phyloP scores from a whole-genome alignment of 1,140 invertebrate species.

The Brachionus calyciflorus region DNA sequence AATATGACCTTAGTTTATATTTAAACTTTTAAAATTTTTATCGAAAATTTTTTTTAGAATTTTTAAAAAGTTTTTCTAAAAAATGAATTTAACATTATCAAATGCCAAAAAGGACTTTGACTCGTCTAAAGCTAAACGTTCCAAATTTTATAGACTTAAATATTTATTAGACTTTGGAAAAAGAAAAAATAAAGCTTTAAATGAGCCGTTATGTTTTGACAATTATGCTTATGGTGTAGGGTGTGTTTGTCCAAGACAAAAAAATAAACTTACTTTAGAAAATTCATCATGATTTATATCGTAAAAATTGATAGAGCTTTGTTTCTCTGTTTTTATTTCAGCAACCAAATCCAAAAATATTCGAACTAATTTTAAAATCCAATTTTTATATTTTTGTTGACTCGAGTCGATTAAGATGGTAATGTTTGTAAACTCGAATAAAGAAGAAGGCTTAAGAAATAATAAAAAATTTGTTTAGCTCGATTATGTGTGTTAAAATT shows the following conservation, averaged over 20 bases:
- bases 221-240: constrained; percentile 1
- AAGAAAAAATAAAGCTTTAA: neutral
- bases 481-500: neutral
- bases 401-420: constrained; percentile 11
- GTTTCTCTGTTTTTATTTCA: neutral
- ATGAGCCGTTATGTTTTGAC: neutral
- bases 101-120: too few relatives aligned
- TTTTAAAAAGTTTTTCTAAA: too few relatives aligned
- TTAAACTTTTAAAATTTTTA: too few relatives aligned
- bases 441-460: neutral
- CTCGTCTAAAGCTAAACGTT: too few relatives aligned
- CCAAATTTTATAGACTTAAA: too few relatives aligned
- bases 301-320: neutral
- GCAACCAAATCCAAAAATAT: neutral
- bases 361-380: constrained; percentile 17
- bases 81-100: too few relatives aligned
- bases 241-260: neutral
- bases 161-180: neutral
- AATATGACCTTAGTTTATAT: too few relatives aligned
- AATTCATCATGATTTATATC: neutral
- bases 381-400: neutral
- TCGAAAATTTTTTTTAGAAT: too few relatives aligned
- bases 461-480: neutral
- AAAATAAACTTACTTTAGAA: neutral
- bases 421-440: neutral